These are phyloP conservation scores for Eira barbara DNA, from an alignment of 2,113 vertebrate genomes.

Conservation along the genomic window DNA sequence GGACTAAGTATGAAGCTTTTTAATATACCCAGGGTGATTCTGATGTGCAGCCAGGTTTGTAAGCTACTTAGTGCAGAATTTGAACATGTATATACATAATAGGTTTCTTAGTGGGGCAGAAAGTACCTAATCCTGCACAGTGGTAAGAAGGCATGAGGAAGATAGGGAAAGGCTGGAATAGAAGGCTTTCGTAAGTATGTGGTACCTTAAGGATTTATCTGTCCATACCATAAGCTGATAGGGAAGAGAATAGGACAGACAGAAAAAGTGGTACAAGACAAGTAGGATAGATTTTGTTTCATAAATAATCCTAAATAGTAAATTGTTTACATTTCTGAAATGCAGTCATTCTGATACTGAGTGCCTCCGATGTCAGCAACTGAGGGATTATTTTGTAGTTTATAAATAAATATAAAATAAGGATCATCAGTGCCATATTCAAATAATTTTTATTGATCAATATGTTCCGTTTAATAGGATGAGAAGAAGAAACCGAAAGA, in stretches of 20 bases:
- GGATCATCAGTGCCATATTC: neutral
- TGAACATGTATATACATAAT: neutral
- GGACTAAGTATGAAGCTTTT: neutral
- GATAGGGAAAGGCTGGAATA: neutral
- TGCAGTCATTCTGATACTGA: neutral
- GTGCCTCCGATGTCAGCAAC: neutral
- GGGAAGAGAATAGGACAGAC: neutral
- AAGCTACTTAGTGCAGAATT: neutral
- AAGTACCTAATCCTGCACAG: neutral
- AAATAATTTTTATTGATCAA: slow-evolving; percentile 12
- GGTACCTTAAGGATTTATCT: neutral
- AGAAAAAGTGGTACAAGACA: neutral
- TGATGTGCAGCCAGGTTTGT: neutral
- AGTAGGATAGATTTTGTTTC: neutral
- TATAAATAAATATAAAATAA: slow-evolving; percentile 23
- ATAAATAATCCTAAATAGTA: neutral
- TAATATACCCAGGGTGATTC: neutral
- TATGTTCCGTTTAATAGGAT: slow-evolving; percentile 76
- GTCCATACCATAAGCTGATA: neutral
- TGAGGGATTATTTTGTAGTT: neutral
- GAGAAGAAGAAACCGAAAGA: slow-evolving; percentile 85
- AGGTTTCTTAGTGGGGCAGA: neutral
- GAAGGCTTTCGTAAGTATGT: neutral
- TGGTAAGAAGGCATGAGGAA: neutral
- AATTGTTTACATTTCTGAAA: neutral